Conservation (phyloP, 2,797 vertebrate species). For the Stomatorhinus walkeri region DNA sequence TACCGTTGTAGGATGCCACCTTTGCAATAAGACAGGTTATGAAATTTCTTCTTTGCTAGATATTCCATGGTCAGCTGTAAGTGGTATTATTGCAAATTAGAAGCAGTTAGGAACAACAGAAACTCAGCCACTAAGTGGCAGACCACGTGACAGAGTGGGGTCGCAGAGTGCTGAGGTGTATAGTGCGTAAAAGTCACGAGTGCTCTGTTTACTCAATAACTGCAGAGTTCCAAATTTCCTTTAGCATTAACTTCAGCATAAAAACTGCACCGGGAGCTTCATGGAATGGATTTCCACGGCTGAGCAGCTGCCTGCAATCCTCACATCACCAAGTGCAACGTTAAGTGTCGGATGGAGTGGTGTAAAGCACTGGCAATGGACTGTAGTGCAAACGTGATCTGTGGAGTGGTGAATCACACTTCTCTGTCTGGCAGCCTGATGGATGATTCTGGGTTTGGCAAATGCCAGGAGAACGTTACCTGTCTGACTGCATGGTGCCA, state of each 20-base stretch:
- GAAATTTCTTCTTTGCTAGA: neutral
- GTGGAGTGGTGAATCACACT: neutral
- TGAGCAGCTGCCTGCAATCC: neutral
- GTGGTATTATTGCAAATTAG: neutral
- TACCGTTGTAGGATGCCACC: neutral
- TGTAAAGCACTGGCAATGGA: neutral
- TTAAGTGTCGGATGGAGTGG: neutral
- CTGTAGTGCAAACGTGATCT: neutral
- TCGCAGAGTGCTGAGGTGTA: neutral
- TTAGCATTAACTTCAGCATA: neutral
- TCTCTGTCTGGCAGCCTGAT: neutral
- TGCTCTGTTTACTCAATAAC: neutral
- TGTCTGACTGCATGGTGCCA: neutral
- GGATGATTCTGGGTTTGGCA: neutral
- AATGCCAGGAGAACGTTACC: neutral
- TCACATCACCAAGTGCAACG: neutral
- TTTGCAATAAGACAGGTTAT: neutral
- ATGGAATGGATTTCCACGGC: neutral
- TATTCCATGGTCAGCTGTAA: neutral
- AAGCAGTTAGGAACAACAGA: neutral
- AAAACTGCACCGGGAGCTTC: neutral
- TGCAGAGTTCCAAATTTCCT: neutral
- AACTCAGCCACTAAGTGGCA: neutral
- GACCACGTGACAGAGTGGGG: neutral
- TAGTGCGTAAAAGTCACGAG: neutral